Percentiles rank a stretch among this genome's conserved stretches.
These are phyloP conservation scores for Marmota monax DNA, from an alignment of 2,113 vertebrate species.

Conservation along the genomic window DNA sequence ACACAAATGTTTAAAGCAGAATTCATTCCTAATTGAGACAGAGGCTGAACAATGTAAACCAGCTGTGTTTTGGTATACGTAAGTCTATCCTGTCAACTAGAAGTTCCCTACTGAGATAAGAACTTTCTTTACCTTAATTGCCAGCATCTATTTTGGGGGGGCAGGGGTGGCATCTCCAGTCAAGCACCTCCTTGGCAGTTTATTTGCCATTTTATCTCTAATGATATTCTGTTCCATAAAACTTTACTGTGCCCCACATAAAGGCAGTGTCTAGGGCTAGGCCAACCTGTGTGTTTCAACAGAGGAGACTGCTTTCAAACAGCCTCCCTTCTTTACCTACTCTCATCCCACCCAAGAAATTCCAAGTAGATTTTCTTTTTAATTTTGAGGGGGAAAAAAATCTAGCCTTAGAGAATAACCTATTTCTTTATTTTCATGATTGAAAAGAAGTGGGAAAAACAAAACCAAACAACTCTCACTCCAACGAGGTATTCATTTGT, in stretches of 20 bases:
- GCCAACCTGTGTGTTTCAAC: background rate
- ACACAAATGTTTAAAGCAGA: slow-evolving; percentile 36
- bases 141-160: background rate
- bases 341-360: background rate
- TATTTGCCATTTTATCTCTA: slow-evolving; percentile 42
- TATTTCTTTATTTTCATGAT: slow-evolving; percentile 19
- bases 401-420: background rate
- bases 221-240: background rate
- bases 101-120: background rate
- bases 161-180: background rate
- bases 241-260: background rate
- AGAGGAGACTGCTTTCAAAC: background rate
- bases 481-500: background rate
- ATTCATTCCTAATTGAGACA: slow-evolving; percentile 26
- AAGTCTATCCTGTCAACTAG: background rate
- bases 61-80: background rate
- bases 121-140: background rate
- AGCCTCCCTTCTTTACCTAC: background rate
- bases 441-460: background rate
- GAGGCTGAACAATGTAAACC: background rate
- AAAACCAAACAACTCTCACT: background rate
- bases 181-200: background rate
- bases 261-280: background rate
- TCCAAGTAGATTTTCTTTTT: background rate
- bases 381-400: slow-evolving; percentile 1